Evolutionary conservation across 2,888 invertebrate genomes (phyloP).

Genomic region (Sinohyriopsis cumingii): DNA sequence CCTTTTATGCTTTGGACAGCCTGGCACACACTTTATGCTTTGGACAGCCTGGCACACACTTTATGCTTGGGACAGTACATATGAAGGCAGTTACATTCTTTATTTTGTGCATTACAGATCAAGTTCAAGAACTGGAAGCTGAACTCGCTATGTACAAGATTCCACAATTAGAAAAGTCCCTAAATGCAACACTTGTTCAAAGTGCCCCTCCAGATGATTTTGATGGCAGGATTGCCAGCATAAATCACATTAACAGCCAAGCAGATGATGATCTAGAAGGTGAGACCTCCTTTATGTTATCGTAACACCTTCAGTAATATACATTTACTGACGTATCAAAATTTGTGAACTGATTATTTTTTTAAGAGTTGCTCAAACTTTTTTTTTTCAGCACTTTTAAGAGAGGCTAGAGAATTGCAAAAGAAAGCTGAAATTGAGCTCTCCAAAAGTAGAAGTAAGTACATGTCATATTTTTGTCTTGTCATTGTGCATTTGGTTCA

Average conservation of each 20-base stretch:
- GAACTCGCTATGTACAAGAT: slow-evolving; percentile 42
- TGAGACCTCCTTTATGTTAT: slow-evolving; percentile 18
- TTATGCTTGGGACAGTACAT: too few relatives aligned
- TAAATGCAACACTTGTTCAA: slow-evolving; percentile 39
- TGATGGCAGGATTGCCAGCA: slow-evolving; percentile 18
- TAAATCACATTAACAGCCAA: slow-evolving; percentile 12
- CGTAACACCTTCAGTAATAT: background rate
- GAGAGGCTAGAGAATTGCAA: slow-evolving; percentile 57
- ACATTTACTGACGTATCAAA: too few relatives aligned
- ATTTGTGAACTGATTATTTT: background rate
- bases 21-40: too few relatives aligned
- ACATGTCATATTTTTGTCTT: background rate
- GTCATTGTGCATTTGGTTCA: too few relatives aligned
- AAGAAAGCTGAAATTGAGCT: slow-evolving; percentile 57
- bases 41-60: too few relatives aligned
- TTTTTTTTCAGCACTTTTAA: slow-evolving; percentile 46
- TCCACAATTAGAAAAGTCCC: slow-evolving; percentile 38
- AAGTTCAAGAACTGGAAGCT: slow-evolving; percentile 42
- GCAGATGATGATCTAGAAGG: slow-evolving; percentile 51
- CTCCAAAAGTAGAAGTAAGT: slow-evolving; percentile 52
- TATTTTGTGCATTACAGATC: slow-evolving; percentile 30
- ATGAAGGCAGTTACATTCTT: too few relatives aligned
- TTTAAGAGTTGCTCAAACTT: background rate
- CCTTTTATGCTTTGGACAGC: too few relatives aligned
- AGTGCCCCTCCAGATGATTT: slow-evolving; percentile 17